Percentiles rank a stretch among this genome's conserved stretches.
Evolutionary conservation across 2,888 invertebrate genomes (phyloP).

Genomic region (Poecilus cupreus): DNA sequence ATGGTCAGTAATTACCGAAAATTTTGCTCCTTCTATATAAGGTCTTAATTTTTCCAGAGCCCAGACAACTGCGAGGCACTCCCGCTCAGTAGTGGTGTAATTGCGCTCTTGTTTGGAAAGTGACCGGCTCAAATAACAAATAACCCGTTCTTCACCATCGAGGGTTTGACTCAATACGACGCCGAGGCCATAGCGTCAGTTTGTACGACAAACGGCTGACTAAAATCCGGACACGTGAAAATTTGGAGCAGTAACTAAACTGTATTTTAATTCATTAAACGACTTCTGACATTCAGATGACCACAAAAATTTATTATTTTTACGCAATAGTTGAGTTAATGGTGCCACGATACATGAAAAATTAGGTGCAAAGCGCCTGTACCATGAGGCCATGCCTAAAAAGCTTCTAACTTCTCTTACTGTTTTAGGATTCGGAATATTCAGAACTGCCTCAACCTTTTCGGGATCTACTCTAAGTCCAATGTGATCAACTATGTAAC

Average conservation of each 20-base stretch:
- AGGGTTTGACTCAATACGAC: neutral
- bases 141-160: neutral
- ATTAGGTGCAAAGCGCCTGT: conserved; percentile 36
- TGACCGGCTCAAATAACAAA: neutral
- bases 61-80: neutral
- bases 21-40: neutral
- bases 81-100: neutral
- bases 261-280: neutral
- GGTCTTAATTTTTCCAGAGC: neutral
- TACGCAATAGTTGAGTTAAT: neutral
- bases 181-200: neutral
- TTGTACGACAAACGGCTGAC: too few relatives aligned
- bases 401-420: conserved; percentile 42
- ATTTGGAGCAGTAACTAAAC: neutral
- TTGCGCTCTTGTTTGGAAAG: neutral
- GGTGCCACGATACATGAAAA: conserved; percentile 6
- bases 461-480: conserved; percentile 61
- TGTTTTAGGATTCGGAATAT: conserved; percentile 49
- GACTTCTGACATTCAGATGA: neutral
- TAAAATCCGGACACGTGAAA: too few relatives aligned
- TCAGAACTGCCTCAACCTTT: conserved; percentile 56
- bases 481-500: conserved; percentile 64
- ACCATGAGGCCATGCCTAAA: conserved; percentile 58
- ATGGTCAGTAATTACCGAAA: neutral
- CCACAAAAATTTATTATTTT: neutral